phyloP scores from a whole-genome alignment of 2,113 vertebrate genomes.

The Miniopterus natalensis region DNA sequence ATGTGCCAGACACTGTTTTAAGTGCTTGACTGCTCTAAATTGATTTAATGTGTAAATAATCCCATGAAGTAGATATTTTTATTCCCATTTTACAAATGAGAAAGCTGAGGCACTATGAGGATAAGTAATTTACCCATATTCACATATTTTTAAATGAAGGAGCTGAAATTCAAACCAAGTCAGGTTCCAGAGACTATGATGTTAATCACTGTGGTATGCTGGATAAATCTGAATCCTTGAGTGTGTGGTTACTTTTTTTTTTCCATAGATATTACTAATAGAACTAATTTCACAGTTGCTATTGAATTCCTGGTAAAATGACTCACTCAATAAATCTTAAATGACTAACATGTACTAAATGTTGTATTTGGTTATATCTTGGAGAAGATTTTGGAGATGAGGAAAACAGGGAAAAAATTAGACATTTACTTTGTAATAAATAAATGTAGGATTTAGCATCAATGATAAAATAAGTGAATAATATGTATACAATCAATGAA shows the following conservation, averaged over 20 bases:
- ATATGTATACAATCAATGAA: background rate
- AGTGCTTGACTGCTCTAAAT: background rate
- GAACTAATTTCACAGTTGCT: background rate
- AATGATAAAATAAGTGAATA: background rate
- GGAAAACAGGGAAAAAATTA: background rate
- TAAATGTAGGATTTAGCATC: background rate
- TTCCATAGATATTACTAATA: background rate
- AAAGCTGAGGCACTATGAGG: background rate
- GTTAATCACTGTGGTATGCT: background rate
- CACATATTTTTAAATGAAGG: background rate
- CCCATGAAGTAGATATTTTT: background rate
- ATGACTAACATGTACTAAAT: background rate
- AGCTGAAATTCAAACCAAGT: background rate
- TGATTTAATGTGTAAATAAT: background rate
- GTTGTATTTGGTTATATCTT: background rate
- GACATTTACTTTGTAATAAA: background rate
- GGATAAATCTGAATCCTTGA: background rate
- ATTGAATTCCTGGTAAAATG: background rate
- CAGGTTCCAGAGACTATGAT: background rate
- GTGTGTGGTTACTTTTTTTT: background rate
- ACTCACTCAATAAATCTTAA: background rate
- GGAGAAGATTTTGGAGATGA: background rate
- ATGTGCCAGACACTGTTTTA: background rate
- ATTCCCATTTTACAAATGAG: background rate
- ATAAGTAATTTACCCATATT: background rate